Percentiles rank a stretch among this genome's conserved stretches.
These are phyloP conservation scores for Danio rerio DNA, from an alignment of 2,113 vertebrate genomes.

Conservation along the genomic window DNA sequence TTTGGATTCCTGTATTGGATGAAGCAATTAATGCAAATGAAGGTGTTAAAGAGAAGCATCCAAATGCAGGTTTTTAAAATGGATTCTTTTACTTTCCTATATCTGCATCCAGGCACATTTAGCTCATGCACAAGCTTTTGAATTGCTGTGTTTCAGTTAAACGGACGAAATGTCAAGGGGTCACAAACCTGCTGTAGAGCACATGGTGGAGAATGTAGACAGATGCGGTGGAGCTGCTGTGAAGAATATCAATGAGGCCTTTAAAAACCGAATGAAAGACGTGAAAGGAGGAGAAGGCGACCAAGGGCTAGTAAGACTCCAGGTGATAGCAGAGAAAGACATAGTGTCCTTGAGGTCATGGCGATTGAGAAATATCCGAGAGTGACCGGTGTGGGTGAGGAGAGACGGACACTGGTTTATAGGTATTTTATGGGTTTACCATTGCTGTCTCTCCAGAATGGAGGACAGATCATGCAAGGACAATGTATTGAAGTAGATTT, in stretches of 20 bases:
- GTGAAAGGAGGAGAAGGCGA: not conserved
- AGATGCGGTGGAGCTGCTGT: conserved; percentile 18
- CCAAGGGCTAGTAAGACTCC: conserved; percentile 4
- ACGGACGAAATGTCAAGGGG: conserved; percentile 29
- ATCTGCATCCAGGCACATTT: not conserved
- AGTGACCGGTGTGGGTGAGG: not conserved
- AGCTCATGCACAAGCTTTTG: conserved; percentile 2
- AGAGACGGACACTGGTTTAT: conserved; percentile 3
- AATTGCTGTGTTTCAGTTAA: conserved; percentile 27
- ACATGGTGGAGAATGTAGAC: conserved; percentile 27
- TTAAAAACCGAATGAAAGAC: conserved; percentile 18
- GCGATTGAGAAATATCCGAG: not conserved
- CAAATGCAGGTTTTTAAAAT: not conserved
- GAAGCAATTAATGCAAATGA: not conserved
- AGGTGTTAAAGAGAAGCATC: not conserved
- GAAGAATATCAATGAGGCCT: conserved; percentile 23
- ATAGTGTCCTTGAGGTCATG: conserved; percentile 22
- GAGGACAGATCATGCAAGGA: conserved; percentile 15
- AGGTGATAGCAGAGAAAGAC: not conserved
- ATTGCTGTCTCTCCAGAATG: not conserved
- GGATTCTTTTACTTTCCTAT: not conserved
- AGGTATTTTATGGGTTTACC: not conserved
- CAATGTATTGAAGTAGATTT: not conserved
- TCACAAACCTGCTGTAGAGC: conserved; percentile 23
- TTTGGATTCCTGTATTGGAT: not conserved